Percentiles rank a stretch among this genome's conserved stretches.
These are phyloP conservation scores for Perodicticus potto DNA, from an alignment of 2,797 vertebrate genomes.

Conservation along the genomic window DNA sequence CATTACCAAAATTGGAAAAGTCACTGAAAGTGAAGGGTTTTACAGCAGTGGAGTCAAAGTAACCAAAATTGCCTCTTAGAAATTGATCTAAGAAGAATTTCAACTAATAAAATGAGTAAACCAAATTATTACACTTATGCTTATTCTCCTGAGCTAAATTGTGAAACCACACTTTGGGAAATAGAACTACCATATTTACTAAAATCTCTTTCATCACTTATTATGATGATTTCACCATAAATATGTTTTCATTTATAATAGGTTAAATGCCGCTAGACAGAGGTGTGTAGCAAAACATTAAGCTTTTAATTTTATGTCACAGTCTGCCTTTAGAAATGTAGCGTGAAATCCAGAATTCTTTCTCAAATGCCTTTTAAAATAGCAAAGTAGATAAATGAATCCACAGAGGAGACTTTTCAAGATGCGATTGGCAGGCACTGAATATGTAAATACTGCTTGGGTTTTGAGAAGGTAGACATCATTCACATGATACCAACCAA, in stretches of 20 bases:
- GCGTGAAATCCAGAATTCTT: slow-evolving; percentile 10
- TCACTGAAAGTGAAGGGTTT: slow-evolving; percentile 50
- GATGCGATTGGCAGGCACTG: background rate
- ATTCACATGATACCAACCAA: background rate
- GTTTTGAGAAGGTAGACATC: background rate
- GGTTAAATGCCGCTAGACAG: slow-evolving; percentile 33
- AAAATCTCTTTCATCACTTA: slow-evolving; percentile 22
- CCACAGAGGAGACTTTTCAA: background rate
- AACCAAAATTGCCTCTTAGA: background rate
- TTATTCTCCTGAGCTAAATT: slow-evolving; percentile 49
- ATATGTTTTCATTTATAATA: slow-evolving; percentile 44
- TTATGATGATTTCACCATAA: slow-evolving; percentile 22
- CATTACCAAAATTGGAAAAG: slow-evolving; percentile 56
- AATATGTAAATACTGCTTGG: background rate
- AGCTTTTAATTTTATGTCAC: slow-evolving; percentile 32
- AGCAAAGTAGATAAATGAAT: background rate
- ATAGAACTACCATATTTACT: slow-evolving; percentile 31
- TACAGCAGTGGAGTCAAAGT: background rate
- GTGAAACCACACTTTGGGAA: background rate
- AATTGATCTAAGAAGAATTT: slow-evolving; percentile 61
- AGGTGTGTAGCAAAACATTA: background rate
- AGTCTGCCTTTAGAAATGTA: background rate
- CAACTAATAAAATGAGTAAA: slow-evolving; percentile 71
- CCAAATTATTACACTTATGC: background rate
- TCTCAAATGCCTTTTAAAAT: background rate